phyloP scores from a whole-genome alignment of 2,797 vertebrate genomes.

The Peromyscus aztecus region DNA sequence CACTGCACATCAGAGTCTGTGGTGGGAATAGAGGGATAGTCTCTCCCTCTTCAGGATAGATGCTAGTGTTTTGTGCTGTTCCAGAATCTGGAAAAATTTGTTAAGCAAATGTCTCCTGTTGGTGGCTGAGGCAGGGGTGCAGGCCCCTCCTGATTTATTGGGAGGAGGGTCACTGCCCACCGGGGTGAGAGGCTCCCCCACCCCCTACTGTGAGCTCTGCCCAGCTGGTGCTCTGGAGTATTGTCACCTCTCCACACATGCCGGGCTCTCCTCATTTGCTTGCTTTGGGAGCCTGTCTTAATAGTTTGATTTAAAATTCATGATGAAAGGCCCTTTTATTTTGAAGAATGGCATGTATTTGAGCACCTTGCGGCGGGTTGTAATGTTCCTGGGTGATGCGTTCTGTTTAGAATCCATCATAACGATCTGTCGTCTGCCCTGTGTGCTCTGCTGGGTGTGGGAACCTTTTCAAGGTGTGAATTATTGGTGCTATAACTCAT shows the following conservation, averaged over 20 bases:
- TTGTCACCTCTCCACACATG: background rate
- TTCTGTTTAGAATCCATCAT: background rate
- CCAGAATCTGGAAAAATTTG: constrained; percentile 4
- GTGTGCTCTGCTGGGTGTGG: background rate
- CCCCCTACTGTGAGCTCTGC: background rate
- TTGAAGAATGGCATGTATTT: background rate
- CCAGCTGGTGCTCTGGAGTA: background rate
- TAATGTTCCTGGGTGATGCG: background rate
- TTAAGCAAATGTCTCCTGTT: constrained; percentile 45
- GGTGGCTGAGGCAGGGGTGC: background rate
- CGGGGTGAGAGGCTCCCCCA: constrained; percentile 21
- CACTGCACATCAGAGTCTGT: background rate
- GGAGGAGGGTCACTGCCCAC: constrained; percentile 40
- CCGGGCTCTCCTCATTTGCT: background rate
- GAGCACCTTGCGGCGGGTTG: background rate
- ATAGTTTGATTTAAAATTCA: background rate
- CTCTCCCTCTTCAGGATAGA: background rate
- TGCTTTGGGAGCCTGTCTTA: background rate
- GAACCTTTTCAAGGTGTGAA: background rate
- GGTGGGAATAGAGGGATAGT: background rate
- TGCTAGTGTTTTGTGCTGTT: constrained; percentile 1
- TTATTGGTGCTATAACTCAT: constrained; percentile 18
- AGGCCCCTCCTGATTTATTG: background rate
- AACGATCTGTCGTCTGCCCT: background rate
- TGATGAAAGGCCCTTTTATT: background rate